These are phyloP conservation scores for Brachyhypopomus gauderio DNA, from an alignment of 2,113 vertebrate species.

Conservation along the genomic window DNA sequence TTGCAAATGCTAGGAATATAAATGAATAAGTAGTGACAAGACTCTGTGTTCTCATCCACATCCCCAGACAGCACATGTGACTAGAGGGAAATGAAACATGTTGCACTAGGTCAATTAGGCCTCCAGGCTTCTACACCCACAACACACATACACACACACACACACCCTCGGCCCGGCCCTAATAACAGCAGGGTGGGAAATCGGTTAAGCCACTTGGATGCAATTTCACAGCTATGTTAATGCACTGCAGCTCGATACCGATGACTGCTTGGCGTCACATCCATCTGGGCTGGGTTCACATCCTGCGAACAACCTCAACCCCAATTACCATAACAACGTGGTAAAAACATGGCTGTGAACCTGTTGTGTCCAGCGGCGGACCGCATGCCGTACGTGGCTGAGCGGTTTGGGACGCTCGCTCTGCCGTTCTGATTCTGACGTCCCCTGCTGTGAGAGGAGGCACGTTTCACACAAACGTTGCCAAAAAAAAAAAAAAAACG, in stretches of 20 bases:
- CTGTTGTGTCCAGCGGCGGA: background rate
- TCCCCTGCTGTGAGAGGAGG: no score
- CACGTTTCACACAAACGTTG: background rate
- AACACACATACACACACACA: no score
- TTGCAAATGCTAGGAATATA: slow-evolving; percentile 3
- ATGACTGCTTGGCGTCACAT: slow-evolving; percentile 10
- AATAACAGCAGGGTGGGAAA: slow-evolving; percentile 12
- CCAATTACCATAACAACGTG: slow-evolving; percentile 23
- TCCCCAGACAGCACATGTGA: background rate
- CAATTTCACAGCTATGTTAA: background rate
- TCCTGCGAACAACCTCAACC: slow-evolving; percentile 10
- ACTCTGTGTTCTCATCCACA: background rate
- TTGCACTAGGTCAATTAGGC: slow-evolving; percentile 12
- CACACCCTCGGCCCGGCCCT: background rate
- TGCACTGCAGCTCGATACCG: slow-evolving; percentile 12
- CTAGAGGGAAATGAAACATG: background rate
- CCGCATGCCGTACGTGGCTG: background rate
- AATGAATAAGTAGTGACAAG: background rate
- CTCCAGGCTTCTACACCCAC: background rate
- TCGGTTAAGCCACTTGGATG: background rate
- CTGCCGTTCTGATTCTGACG: no score
- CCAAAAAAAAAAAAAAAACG: background rate
- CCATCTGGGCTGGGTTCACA: no score
- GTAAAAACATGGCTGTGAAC: background rate
- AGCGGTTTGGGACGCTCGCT: background rate